phyloP scores from a whole-genome alignment of 2,113 vertebrate genomes.

The Excalfactoria chinensis region DNA sequence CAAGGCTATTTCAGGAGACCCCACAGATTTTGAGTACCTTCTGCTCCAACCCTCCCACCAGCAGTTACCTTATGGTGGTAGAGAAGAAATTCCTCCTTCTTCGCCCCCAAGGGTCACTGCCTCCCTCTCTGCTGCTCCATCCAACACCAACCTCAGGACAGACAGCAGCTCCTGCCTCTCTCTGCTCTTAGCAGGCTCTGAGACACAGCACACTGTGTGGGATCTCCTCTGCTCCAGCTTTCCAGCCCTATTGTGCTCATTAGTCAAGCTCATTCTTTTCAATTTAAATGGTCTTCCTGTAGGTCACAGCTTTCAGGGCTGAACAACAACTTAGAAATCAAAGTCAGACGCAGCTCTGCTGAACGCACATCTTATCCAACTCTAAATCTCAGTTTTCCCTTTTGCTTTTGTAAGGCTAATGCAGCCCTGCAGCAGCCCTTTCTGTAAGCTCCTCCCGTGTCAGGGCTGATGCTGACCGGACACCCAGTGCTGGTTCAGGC shows the following conservation, averaged over 20 bases:
- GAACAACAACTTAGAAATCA: slow-evolving; percentile 22
- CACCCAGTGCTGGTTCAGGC: not conserved
- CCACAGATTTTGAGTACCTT: accelerated
- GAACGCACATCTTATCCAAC: not conserved
- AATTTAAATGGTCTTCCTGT: slow-evolving; percentile 37
- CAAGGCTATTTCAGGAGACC: not conserved
- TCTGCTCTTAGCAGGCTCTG: not conserved
- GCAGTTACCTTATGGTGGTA: not conserved
- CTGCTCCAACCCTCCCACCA: not conserved
- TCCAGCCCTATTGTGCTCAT: slow-evolving; percentile 17
- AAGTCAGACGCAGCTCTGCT: not conserved
- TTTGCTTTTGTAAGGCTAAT: not conserved
- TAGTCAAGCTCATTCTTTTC: slow-evolving; percentile 18
- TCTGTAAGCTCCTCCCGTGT: not conserved
- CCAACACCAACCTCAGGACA: not conserved
- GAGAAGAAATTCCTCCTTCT: no score
- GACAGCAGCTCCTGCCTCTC: not conserved
- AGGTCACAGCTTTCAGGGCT: slow-evolving; percentile 41
- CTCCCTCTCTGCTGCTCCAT: not conserved
- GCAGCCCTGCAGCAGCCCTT: not conserved
- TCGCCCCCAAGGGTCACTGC: not conserved
- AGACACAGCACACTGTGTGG: not conserved
- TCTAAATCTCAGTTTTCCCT: not conserved
- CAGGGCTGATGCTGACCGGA: not conserved
- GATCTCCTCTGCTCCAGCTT: not conserved